A percentile compares a stretch with the other conserved stretches of the same genome.
phyloP scores from a whole-genome alignment of 2,113 vertebrate species.

The Peromyscus polionotus region DNA sequence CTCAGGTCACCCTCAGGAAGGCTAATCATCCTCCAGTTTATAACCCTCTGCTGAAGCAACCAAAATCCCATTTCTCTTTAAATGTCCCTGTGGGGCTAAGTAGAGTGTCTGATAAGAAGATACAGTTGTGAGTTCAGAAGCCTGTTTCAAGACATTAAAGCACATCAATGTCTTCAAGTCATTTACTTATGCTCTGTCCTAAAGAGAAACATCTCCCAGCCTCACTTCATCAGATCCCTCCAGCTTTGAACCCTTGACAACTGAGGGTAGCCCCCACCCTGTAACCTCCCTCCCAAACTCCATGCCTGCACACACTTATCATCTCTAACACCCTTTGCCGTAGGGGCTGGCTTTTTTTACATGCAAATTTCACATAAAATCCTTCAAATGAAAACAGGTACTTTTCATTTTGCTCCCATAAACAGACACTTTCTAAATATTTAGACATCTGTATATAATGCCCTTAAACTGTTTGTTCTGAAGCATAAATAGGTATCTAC shows the following conservation, averaged over 20 bases:
- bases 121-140: conserved; percentile 75
- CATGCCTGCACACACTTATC: conserved; percentile 71
- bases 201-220: conserved; percentile 82
- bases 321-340: conserved; percentile 83
- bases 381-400: conserved; percentile 89
- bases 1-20: not conserved
- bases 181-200: conserved; percentile 81
- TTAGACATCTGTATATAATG: conserved; percentile 92
- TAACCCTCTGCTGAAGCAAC: not conserved
- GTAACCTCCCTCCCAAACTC: conserved; percentile 55
- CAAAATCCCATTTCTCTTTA: conserved; percentile 70
- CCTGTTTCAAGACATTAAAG: conserved; percentile 81
- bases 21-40: conserved; percentile 55
- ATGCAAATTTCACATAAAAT: conserved; percentile 88
- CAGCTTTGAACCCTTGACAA: conserved; percentile 76
- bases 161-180: conserved; percentile 80
- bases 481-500: conserved; percentile 91
- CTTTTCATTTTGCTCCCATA: conserved; percentile 90
- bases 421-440: conserved; percentile 92
- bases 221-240: conserved; percentile 78
- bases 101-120: conserved; percentile 45
- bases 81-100: conserved; percentile 54
- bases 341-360: conserved; percentile 73
- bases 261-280: conserved; percentile 83
- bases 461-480: conserved; percentile 92